Conservation (phyloP, 37 sponge, comb jelly and placozoan genomes). For the Spongilla lacustris region DNA sequence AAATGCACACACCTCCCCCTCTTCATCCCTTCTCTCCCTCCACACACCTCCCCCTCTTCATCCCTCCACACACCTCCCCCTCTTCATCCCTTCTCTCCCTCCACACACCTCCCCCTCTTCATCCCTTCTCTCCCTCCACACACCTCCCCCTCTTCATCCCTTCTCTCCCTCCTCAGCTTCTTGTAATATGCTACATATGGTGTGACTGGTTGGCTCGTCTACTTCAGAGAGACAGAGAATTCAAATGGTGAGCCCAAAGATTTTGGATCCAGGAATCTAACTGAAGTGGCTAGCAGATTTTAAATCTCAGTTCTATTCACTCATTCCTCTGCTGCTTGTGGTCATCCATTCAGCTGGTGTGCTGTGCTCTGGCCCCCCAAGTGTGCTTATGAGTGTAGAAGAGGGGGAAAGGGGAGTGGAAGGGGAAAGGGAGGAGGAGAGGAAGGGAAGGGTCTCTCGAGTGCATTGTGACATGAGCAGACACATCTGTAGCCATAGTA, state of each 20-base stretch:
- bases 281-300: no score
- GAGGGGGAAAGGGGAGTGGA: no score
- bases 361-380: no score
- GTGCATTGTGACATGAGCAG: no score
- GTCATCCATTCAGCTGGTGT: no score
- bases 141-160: not conserved
- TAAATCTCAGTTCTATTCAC: no score
- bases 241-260: constrained; percentile 57
- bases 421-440: no score
- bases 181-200: constrained; percentile 38
- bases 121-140: not conserved
- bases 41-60: not conserved
- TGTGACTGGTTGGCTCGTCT: constrained; percentile 57
- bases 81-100: not conserved
- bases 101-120: not conserved
- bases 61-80: not conserved
- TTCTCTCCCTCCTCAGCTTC: constrained; percentile 31
- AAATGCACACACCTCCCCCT: not conserved
- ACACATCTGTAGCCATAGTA: no score
- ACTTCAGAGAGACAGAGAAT: constrained; percentile 44
- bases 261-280: no score
- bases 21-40: not conserved
- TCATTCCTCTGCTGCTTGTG: no score
- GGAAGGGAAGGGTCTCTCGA: no score
- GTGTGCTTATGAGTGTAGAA: no score